Percentiles rank a stretch among this genome's conserved stretches.
Evolutionary conservation across 2,797 vertebrate genomes (phyloP).

Genomic region (Petrocephalus sullivani): DNA sequence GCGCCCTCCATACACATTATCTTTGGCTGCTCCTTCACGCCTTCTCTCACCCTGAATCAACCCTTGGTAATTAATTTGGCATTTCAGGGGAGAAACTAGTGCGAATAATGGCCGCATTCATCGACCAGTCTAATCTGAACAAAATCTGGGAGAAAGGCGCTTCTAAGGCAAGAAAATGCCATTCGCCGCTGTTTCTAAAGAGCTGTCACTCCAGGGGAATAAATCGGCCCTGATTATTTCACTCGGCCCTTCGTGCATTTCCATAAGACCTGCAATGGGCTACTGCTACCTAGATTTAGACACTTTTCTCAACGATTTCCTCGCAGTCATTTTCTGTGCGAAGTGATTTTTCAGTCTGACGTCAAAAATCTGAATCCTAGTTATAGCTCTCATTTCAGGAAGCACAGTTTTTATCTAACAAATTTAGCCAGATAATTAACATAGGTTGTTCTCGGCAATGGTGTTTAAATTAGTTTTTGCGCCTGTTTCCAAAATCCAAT

Average conservation of each 20-base stretch:
- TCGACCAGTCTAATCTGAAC: constrained; percentile 68
- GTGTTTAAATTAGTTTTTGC: not conserved
- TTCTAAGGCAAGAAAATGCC: constrained; percentile 72
- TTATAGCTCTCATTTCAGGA: not conserved
- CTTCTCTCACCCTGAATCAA: constrained; percentile 60
- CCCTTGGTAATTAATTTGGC: constrained; percentile 75
- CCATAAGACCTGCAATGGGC: constrained; percentile 44
- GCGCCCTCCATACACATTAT: not conserved
- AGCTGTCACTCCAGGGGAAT: constrained; percentile 69
- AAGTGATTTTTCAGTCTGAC: not conserved
- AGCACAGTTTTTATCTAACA: not conserved
- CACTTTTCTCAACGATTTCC: constrained; percentile 5
- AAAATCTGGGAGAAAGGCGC: constrained; percentile 72
- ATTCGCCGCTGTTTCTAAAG: constrained; percentile 70
- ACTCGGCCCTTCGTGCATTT: constrained; percentile 59
- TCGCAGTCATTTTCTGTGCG: not conserved
- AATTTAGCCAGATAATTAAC: not conserved
- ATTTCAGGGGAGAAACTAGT: constrained; percentile 71
- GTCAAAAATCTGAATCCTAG: not conserved
- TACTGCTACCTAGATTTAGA: constrained; percentile 29
- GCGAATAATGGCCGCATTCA: constrained; percentile 75
- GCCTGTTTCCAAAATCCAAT: not conserved
- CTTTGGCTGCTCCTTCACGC: constrained; percentile 31
- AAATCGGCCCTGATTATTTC: constrained; percentile 64
- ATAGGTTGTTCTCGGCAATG: not conserved